These are phyloP conservation scores for Thomomys bottae DNA, from an alignment of 2,113 vertebrate genomes.

Conservation along the genomic window DNA sequence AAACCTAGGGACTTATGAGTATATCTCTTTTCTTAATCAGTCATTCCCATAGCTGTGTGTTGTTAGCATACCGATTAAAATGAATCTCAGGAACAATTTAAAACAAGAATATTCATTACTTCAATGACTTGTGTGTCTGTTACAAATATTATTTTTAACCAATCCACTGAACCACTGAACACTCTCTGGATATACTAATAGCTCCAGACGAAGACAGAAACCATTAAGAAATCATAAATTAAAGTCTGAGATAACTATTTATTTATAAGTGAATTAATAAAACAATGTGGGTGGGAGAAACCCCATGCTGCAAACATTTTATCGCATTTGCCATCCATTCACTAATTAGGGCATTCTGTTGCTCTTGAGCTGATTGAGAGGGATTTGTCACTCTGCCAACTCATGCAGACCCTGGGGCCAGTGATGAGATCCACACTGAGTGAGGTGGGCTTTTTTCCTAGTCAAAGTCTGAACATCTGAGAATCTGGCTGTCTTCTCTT, in stretches of 20 bases:
- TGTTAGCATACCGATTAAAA: not conserved
- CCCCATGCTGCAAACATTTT: not conserved
- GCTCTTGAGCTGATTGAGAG: not conserved
- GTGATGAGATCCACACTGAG: not conserved
- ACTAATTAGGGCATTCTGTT: not conserved
- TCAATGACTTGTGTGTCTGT: conserved; percentile 13
- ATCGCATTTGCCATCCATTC: not conserved
- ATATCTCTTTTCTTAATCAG: not conserved
- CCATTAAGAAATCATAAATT: not conserved
- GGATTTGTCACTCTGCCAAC: not conserved
- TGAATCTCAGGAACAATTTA: not conserved
- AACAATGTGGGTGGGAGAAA: not conserved
- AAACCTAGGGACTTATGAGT: not conserved
- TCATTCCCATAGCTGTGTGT: not conserved
- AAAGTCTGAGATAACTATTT: conserved; percentile 14
- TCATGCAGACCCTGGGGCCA: not conserved
- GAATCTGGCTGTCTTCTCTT: not conserved
- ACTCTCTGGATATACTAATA: not conserved
- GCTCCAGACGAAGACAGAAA: conserved; percentile 32
- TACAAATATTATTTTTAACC: conserved; percentile 2
- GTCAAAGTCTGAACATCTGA: not conserved
- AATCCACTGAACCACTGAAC: not conserved
- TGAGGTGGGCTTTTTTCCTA: not conserved
- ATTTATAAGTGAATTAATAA: conserved; percentile 25
- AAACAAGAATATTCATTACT: not conserved